phyloP scores from a whole-genome alignment of 2,888 invertebrate genomes.

The Hyposoter didymator region DNA sequence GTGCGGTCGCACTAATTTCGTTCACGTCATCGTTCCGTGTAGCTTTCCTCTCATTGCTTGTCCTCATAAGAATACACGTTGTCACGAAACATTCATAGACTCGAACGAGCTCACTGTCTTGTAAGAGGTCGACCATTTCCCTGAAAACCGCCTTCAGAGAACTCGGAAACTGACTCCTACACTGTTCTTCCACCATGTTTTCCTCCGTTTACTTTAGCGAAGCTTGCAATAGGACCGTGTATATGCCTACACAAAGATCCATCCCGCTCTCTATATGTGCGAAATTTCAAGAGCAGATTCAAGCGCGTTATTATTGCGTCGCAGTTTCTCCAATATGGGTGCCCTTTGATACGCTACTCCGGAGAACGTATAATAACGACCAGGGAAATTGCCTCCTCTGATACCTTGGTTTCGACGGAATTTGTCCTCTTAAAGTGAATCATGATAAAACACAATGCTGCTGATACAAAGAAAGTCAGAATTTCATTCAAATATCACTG shows the following conservation, averaged over 20 bases:
- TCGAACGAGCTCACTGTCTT: not conserved
- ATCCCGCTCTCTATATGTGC: not conserved
- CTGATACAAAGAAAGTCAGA: not conserved
- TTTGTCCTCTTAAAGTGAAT: not conserved
- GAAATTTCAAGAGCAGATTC: constrained; percentile 49
- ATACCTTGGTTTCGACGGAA: not conserved
- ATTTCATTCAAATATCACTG: not conserved
- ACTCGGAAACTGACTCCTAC: not conserved
- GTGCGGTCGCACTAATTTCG: constrained; percentile 43
- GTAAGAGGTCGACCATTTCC: not conserved
- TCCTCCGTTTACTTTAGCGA: not conserved
- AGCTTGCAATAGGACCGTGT: constrained; percentile 45
- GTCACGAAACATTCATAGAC: not conserved
- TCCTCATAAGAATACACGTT: not conserved
- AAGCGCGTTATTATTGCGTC: constrained; percentile 38
- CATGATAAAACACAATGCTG: not conserved
- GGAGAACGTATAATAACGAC: constrained; percentile 1
- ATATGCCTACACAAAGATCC: not conserved
- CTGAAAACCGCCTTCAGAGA: not conserved
- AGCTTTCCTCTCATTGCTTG: constrained; percentile 8
- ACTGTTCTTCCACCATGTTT: constrained; percentile 1
- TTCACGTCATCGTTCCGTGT: constrained; percentile 30
- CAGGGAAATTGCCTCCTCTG: constrained; percentile 7
- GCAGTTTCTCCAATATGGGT: constrained; percentile 40
- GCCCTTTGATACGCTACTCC: constrained; percentile 39